Conservation (phyloP, 2,888 invertebrate genomes). For the Brachycybe producta region DNA sequence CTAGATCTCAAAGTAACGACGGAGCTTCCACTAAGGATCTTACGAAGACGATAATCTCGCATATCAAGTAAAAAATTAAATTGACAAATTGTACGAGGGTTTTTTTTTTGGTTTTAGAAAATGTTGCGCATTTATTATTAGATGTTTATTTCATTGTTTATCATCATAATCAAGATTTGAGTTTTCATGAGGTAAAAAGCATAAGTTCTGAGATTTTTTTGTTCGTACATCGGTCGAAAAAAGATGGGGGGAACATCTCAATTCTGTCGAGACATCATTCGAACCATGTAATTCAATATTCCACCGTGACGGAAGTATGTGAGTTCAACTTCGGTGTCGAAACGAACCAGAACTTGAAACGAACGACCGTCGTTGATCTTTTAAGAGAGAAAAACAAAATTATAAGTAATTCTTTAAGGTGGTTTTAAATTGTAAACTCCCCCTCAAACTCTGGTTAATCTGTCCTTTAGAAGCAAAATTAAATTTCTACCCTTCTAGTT, state of each 20-base stretch:
- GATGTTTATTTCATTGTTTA: no score
- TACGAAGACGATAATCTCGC: slow-evolving; percentile 8
- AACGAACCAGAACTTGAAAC: slow-evolving; percentile 70
- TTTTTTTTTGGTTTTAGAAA: no score
- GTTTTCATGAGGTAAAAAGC: no score
- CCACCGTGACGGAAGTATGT: slow-evolving; percentile 87
- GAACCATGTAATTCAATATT: slow-evolving; percentile 94
- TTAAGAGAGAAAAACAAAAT: slow-evolving; percentile 17
- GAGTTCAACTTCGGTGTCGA: slow-evolving; percentile 94
- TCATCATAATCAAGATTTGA: no score
- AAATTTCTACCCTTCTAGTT: no score
- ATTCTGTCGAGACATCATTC: slow-evolving; percentile 48
- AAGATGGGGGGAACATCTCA: no score
- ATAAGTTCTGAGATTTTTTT: no score
- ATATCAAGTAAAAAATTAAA: slow-evolving; percentile 6
- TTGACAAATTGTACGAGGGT: not conserved
- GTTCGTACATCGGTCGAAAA: no score
- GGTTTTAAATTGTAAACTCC: slow-evolving; percentile 5
- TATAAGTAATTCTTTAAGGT: not conserved
- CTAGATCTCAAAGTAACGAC: not conserved
- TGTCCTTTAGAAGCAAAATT: no score
- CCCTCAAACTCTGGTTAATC: no score
- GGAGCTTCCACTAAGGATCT: not conserved
- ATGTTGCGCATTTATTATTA: no score
- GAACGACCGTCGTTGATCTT: slow-evolving; percentile 47